Conservation (phyloP, 2,113 vertebrate genomes). For the Nibea coibor region DNA sequence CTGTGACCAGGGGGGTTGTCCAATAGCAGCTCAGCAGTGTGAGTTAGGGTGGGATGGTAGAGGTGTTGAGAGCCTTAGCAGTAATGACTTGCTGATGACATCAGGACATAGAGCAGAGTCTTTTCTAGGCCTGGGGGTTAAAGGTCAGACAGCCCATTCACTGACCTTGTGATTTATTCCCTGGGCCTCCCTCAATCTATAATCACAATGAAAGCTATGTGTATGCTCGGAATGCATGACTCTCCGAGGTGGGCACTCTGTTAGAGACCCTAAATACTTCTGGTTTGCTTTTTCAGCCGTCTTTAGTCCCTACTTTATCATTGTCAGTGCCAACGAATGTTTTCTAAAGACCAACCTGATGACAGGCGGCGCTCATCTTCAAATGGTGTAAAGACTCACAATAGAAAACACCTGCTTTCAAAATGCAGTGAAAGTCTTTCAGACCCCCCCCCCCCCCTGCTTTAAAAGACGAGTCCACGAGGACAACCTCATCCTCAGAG, state of each 20-base stretch:
- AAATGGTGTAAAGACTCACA: conserved; percentile 33
- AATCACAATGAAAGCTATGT: conserved; percentile 78
- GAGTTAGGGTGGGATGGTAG: conserved; percentile 53
- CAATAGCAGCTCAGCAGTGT: conserved; percentile 41
- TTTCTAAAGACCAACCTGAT: conserved; percentile 30
- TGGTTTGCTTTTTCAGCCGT: conserved; percentile 37
- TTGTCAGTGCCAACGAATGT: background rate
- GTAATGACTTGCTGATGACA: conserved; percentile 82
- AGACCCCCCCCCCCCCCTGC: conserved; percentile 11
- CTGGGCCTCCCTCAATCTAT: conserved; percentile 71
- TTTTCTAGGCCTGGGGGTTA: conserved; percentile 67
- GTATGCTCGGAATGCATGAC: conserved; percentile 65
- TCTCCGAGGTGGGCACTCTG: conserved; percentile 55
- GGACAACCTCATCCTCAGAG: conserved; percentile 42
- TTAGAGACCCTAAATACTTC: conserved; percentile 35
- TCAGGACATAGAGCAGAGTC: conserved; percentile 77
- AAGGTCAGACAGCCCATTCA: conserved; percentile 79
- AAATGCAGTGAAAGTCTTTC: conserved; percentile 58
- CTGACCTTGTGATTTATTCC: conserved; percentile 80
- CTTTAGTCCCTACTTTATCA: conserved; percentile 55
- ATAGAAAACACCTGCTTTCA: conserved; percentile 53
- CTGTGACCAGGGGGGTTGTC: conserved; percentile 44
- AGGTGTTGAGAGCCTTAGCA: conserved; percentile 77
- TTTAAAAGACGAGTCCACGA: conserved; percentile 37
- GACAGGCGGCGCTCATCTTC: conserved; percentile 47